Evolutionary conservation across 1,140 invertebrate genomes (phyloP), one percentile per base, ranked within the genome.

Genomic region (Drosophila simulans): DNA sequence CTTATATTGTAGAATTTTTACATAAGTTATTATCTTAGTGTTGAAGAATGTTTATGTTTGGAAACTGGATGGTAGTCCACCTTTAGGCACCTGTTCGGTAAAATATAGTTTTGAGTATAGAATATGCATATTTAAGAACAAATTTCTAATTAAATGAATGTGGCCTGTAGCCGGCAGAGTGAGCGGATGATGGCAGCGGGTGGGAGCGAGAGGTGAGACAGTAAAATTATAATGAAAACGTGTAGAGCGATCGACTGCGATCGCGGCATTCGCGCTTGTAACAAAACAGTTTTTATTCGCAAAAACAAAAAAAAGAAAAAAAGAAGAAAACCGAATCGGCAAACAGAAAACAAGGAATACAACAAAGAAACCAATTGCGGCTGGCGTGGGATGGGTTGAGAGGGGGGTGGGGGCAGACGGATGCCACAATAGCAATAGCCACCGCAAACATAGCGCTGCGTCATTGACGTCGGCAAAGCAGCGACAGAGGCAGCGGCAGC

Each of bases 381-480:
- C 63, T 69, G 37, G 31, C 25, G 20, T 25, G 55, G 31, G 7
- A 10, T 1, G 7, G 27, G 1, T 8, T 31, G 8, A 31, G 27
- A 31, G 1, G 27, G 5, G 27, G 7, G 34, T 7, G 22, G n/a
- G 22, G 64, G 49, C 25, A 46, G 51, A 40, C 20, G 49, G 31
- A 31, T 31, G 17, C 48, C 10, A 69, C 57, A 72, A 54, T 13
- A 58, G 56, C 20, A 45, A 72, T 68, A 72, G 62, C 74, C 58
- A 79, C 77, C 83, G 75, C 82, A 86, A 86, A 86, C 78, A 86
- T 76, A 70, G 83, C 74, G 82, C 79, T 76, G 73, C 81, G 81
- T 85, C 81, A 85, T 86, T 35, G 55, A 43, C 52, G 72, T 34
- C 62, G 60, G 37, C 31, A 31, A 22, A 22, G 20, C 20, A 22